Conservation (phyloP, 2,797 vertebrate genomes). For the Dromococcyx pavoninus region DNA sequence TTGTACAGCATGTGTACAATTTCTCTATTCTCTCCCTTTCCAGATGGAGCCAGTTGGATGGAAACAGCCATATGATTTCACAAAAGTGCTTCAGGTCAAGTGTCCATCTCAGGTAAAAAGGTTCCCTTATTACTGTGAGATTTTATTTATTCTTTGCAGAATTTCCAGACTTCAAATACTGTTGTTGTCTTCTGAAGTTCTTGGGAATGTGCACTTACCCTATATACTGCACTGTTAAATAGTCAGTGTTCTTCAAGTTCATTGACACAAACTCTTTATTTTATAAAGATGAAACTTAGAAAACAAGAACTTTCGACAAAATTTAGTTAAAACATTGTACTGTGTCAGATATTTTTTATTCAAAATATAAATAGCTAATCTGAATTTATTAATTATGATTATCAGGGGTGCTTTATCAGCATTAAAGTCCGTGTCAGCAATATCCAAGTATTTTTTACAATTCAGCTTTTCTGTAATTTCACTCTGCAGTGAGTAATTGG, state of each 20-base stretch:
- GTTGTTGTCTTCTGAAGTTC: neutral
- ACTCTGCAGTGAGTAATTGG: neutral
- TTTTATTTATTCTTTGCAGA: neutral
- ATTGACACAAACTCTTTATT: neutral
- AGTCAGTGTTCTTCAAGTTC: neutral
- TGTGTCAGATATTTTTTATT: neutral
- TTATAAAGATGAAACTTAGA: neutral
- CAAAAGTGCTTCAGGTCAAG: neutral
- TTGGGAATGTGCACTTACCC: neutral
- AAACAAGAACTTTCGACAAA: neutral
- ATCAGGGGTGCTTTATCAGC: neutral
- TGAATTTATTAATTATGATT: neutral
- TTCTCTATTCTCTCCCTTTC: conserved; percentile 5
- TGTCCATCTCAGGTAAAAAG: conserved; percentile 75
- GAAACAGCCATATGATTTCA: conserved; percentile 40
- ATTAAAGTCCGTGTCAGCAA: neutral
- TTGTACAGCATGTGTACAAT: neutral
- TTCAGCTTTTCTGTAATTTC: neutral
- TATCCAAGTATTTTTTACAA: neutral
- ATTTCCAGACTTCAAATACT: neutral
- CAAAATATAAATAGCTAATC: neutral
- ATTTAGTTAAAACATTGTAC: neutral
- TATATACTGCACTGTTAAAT: neutral
- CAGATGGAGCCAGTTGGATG: conserved; percentile 72
- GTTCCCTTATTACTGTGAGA: neutral